These are phyloP conservation scores for Pantelozetes paolii DNA, from an alignment of 2,888 invertebrate species.

Conservation along the genomic window DNA sequence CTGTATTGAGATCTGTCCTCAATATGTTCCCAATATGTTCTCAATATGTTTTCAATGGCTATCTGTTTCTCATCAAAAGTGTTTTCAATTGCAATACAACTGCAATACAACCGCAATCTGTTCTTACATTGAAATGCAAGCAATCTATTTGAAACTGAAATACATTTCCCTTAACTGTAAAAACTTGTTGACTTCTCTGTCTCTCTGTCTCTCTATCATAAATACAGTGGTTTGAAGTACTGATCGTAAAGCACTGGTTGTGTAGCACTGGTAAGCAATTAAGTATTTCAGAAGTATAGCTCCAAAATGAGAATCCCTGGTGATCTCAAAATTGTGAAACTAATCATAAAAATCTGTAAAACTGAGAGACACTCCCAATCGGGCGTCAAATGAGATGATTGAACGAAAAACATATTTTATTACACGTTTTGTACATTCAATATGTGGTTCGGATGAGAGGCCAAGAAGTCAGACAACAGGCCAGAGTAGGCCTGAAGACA, in stretches of 20 bases:
- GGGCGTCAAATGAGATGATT: slow-evolving; percentile 28
- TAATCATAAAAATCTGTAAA: slow-evolving; percentile 32
- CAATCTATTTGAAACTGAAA: background rate
- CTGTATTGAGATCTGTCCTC: background rate
- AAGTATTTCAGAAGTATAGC: slow-evolving; percentile 13
- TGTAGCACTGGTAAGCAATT: slow-evolving; percentile 9
- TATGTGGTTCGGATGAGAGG: background rate
- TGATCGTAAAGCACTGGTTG: background rate
- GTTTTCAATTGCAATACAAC: background rate
- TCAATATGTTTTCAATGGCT: background rate
- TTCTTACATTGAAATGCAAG: background rate
- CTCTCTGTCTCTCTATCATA: too few species aligned
- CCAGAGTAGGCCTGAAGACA: background rate
- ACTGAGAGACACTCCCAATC: slow-evolving; percentile 28
- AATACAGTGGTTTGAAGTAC: too few species aligned
- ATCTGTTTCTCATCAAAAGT: too few species aligned
- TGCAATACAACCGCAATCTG: background rate
- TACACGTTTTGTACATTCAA: background rate
- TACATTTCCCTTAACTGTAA: slow-evolving; percentile 9
- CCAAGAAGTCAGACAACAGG: background rate
- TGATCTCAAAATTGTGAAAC: slow-evolving; percentile 30
- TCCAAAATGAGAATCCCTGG: slow-evolving; percentile 16
- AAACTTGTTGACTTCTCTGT: background rate
- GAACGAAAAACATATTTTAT: slow-evolving; percentile 32
- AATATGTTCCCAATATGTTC: background rate